Evolutionary conservation across 1,140 invertebrate species (phyloP).

Genomic region (Eupristina koningsbergeri): DNA sequence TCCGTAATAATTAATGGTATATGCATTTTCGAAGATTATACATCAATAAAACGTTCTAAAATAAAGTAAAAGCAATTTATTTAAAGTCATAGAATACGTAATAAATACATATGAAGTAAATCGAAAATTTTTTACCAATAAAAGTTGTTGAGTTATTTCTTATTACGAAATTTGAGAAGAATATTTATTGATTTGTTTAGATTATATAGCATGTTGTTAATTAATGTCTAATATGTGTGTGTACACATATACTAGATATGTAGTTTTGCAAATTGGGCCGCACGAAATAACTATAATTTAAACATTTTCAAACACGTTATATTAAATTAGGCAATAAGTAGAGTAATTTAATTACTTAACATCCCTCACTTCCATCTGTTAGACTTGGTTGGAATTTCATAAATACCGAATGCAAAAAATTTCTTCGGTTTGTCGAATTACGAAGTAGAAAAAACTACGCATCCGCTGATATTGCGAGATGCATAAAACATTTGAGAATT

Average conservation of each 20-base stretch:
- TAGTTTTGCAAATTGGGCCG: no score
- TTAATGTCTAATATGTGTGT: no score
- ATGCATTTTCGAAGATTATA: neutral
- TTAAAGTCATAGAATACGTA: slow-evolving; percentile 1
- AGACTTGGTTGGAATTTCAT: no score
- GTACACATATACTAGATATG: no score
- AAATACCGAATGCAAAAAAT: neutral
- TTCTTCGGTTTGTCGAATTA: neutral
- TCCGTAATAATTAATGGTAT: neutral
- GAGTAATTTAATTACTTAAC: no score
- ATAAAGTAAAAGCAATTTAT: neutral
- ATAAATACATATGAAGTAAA: neutral
- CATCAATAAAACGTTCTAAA: neutral
- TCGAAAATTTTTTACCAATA: neutral
- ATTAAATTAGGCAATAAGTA: no score
- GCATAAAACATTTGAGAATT: no score
- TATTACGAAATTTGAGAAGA: neutral
- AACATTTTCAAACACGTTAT: no score
- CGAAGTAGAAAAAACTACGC: neutral
- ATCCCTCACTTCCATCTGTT: no score
- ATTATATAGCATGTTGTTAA: neutral
- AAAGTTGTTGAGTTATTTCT: neutral
- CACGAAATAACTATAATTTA: no score
- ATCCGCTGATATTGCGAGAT: no score
- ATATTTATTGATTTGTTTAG: neutral